phyloP scores from a whole-genome alignment of 2,797 vertebrate genomes.

The Coreius guichenoti region DNA sequence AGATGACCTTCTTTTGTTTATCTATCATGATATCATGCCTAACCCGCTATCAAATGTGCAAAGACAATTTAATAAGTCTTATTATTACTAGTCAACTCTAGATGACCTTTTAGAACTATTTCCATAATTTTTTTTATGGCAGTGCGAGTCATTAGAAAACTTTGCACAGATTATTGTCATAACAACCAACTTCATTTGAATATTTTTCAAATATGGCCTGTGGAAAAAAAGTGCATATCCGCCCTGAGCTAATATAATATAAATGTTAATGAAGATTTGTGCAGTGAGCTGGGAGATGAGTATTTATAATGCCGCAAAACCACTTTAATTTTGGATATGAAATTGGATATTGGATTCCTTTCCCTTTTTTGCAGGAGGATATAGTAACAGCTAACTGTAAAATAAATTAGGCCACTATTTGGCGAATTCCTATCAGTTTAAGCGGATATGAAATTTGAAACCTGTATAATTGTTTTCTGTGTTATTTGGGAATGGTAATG shows the following conservation, averaged over 20 bases:
- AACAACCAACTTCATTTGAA: constrained; percentile 68
- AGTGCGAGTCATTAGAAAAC: constrained; percentile 62
- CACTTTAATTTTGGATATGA: constrained; percentile 63
- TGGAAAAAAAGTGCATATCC: constrained; percentile 67
- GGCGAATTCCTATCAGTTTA: constrained; percentile 20
- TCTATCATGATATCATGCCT: neutral
- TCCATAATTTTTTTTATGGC: constrained; percentile 46
- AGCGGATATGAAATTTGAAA: constrained; percentile 25
- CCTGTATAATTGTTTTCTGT: constrained; percentile 39
- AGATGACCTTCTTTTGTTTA: neutral
- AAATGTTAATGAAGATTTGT: constrained; percentile 81
- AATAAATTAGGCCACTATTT: constrained; percentile 53
- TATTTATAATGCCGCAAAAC: constrained; percentile 70
- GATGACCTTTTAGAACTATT: neutral
- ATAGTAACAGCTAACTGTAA: constrained; percentile 46
- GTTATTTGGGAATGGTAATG: constrained; percentile 40
- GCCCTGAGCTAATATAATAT: constrained; percentile 80
- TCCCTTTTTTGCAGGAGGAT: constrained; percentile 32
- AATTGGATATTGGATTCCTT: constrained; percentile 58
- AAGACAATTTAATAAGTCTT: neutral
- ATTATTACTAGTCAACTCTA: neutral
- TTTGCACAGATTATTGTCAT: constrained; percentile 64
- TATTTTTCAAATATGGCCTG: constrained; percentile 69
- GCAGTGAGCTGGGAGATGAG: constrained; percentile 69
- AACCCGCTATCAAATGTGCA: neutral